Conservation (phyloP, 53 echinoderm and acorn worm genomes). For the Holothuria leucospilota region DNA sequence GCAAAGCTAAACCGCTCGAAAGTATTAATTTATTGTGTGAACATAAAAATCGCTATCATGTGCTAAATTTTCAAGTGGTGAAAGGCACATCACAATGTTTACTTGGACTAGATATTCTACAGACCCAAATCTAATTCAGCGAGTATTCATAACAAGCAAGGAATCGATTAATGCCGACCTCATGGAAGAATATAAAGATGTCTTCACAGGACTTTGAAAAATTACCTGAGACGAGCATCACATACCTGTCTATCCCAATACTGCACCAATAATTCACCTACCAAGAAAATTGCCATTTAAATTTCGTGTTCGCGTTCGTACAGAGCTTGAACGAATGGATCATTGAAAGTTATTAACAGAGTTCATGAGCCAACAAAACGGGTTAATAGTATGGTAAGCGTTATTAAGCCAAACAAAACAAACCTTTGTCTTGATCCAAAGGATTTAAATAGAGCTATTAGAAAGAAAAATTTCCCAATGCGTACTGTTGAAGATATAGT, state of each 20-base stretch:
- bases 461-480: too few species aligned
- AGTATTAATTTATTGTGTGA: too few species aligned
- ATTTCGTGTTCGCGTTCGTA: conserved; percentile 17
- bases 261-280: conserved; percentile 40
- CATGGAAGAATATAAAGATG: conserved; percentile 4
- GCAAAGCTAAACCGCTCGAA: too few species aligned
- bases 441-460: too few species aligned
- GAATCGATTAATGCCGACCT: not conserved
- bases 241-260: conserved; percentile 43
- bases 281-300: conserved; percentile 58
- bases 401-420: conserved; percentile 23
- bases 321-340: conserved; percentile 53
- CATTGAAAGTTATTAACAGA: conserved; percentile 42
- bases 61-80: too few species aligned
- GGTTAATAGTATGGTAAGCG: conserved; percentile 39
- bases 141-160: too few species aligned
- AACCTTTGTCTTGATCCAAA: conserved; percentile 48
- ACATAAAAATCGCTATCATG: too few species aligned
- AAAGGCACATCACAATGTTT: too few species aligned
- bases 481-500: not conserved
- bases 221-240: conserved; percentile 8
- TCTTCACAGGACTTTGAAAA: not conserved
- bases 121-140: too few species aligned
- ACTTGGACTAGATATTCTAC: too few species aligned
- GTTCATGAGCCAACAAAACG: conserved; percentile 50